Evolutionary conservation across 2,797 vertebrate species (phyloP).

Genomic region (Thripadectes ignobilis): DNA sequence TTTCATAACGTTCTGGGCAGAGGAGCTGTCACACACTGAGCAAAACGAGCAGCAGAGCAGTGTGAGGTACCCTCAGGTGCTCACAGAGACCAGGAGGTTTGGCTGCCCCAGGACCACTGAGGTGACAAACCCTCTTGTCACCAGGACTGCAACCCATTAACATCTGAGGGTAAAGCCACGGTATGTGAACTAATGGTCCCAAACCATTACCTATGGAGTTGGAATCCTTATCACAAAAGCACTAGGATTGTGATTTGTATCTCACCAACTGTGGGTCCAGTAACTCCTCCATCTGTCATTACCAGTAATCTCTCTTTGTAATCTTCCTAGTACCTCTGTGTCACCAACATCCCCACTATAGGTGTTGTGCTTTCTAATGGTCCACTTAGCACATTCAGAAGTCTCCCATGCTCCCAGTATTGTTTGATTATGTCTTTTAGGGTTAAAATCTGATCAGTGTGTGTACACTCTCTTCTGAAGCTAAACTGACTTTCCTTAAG

Average conservation of each 20-base stretch:
- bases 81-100: not conserved
- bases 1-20: not conserved
- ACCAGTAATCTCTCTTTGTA: not conserved
- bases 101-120: rapidly evolving
- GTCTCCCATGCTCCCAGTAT: not conserved
- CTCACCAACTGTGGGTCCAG: not conserved
- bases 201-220: not conserved
- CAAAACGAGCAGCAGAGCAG: not conserved
- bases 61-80: not conserved
- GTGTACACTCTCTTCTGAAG: slow-evolving; percentile 29
- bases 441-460: slow-evolving; percentile 43
- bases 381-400: slow-evolving; percentile 39
- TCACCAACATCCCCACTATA: not conserved
- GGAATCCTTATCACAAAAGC: slow-evolving; percentile 28
- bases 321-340: not conserved
- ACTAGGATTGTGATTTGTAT: not conserved
- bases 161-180: not conserved
- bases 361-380: slow-evolving; percentile 43
- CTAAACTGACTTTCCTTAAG: slow-evolving; percentile 37
- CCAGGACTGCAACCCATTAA: not conserved
- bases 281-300: slow-evolving; percentile 16
- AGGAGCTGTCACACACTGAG: rapidly evolving
- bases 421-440: slow-evolving; percentile 48
- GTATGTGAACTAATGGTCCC: slow-evolving; percentile 47
- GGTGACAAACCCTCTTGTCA: not conserved